Evolutionary conservation across 1,140 invertebrate species (phyloP), one percentile per base, ranked within the genome.

Genomic region (Scaptomyza montana): DNA sequence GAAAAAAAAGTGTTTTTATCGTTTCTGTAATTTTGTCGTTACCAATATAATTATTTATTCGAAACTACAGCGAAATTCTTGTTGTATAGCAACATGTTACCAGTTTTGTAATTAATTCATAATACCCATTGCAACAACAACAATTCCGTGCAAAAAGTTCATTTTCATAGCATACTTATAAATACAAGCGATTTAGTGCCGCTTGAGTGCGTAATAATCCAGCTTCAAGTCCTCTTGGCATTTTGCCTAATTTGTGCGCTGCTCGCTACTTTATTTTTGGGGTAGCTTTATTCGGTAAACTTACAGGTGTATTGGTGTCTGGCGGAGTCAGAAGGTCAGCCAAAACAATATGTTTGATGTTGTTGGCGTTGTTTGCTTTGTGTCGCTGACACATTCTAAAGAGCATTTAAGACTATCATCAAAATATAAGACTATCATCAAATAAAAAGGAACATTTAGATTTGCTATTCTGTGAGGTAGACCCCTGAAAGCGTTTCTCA

Each of bases 141-240:
- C 33, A 55, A 41, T n/a, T 13, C 49, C 28, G 41, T 49, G 19
- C 25, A n/a, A 46, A 71, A 69, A 70, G 50, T 59, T 61, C 70
- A 76, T 66, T 68, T 78, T 54, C 69, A 64, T 51, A 47, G 69
- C 74, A 54, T 19, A 55, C 57, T 61, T 61, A 43, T 49, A 50
- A 64, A 49, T 79, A 79, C 51, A 64, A 66, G 75, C 78, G 54
- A 78, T 77, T 87, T 82, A 79, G 79, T 79, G 61, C 47, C 84
- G 82, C 65, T 70, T 74, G 78, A 74, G 62, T 66, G 82, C 50
- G 74, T 66, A 87, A 82, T 78, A 53, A 79, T 73, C 65, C 75
- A 70, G 57, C 62, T 45, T 61, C 49, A 57, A 80, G 70, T 67
- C 64, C 36, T 66, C 55, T 60, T 54, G 54, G 49, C 33, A 53